Percentiles rank a stretch among this genome's conserved stretches.
phyloP scores from a whole-genome alignment of 2,113 vertebrate genomes.

The Cottus gobio region DNA sequence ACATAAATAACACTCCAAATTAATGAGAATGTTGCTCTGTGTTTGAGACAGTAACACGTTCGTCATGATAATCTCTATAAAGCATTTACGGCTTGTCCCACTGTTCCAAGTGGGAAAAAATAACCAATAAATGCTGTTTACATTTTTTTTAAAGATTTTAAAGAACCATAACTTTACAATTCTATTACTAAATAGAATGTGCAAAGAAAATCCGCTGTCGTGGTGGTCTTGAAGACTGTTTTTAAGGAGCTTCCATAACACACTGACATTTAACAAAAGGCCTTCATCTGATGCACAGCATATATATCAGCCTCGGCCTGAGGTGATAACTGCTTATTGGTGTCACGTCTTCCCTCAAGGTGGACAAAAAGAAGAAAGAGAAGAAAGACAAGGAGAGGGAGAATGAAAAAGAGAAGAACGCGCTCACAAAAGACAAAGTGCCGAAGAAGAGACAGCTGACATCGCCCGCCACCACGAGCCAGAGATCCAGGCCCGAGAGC shows the following conservation, averaged over 20 bases:
- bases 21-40: not conserved
- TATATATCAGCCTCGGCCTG: not conserved
- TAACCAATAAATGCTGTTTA: too few species aligned
- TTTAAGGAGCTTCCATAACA: not conserved
- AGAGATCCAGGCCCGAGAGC: constrained; percentile 75
- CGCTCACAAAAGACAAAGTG: constrained; percentile 87
- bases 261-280: not conserved
- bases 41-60: not conserved
- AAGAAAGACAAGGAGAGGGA: constrained; percentile 98
- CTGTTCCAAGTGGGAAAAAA: not conserved
- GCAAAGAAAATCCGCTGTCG: not conserved
- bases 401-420: constrained; percentile 93
- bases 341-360: constrained; percentile 51
- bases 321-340: not conserved
- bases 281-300: not conserved
- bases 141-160: not conserved
- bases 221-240: not conserved
- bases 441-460: constrained; percentile 87
- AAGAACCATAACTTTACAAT: not conserved
- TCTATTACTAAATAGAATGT: not conserved
- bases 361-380: constrained; percentile 94
- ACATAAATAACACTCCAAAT: not conserved
- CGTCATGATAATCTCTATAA: not conserved
- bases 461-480: constrained; percentile 56
- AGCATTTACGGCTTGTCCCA: not conserved